Evolutionary conservation across 1,140 invertebrate genomes (phyloP), one percentile per base, ranked within the genome.

Genomic region (Oncopodura yosiiana): DNA sequence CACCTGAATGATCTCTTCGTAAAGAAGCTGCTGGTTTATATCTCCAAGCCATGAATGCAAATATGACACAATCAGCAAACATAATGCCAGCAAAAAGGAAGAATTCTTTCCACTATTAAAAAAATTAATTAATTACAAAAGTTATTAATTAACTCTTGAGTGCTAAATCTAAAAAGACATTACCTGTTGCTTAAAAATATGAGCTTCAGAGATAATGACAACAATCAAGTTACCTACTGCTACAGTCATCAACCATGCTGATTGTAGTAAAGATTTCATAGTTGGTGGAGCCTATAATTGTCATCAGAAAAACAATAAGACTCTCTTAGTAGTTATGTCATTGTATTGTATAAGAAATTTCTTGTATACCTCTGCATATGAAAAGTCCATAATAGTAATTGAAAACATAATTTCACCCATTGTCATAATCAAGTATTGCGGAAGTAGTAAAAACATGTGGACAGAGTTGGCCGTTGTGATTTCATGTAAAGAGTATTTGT

Each of bases 141-240:
- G 30, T 34, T 14, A 34, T 34, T 34, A 34, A 14, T 34, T 34
- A 34, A 34, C 14, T 34, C 14, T 34, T 34, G n/a, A n/a, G n/a
- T n/a, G n/a, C 6, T 12, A 41, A 6, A 12, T 41, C 18, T 16
- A 41, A 6, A 41, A 6, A 6, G 38, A 41, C 9, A n/a, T 23
- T 72, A 81, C 81, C 73, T 80, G 79, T 57, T 76, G 71, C 2
- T 76, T 60, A 62, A 83, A 81, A 24, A 77, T 67, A 21, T 72
- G 71, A 3, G 76, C 69, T 69, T 86, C 82, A 8, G 90, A 82
- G 26, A 96, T 78, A 18, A 95, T 78, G 1, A 94, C 82, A 8
- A 90, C 86, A 44, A 96, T 80, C 3, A 94, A 69, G 70, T 96
- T 94, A n/a, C 94, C 94, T 64, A 92, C 75, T 0, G 92, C 87